These are phyloP conservation scores for Tricholauxania praeusta DNA, from an alignment of 2,888 invertebrate species.

Conservation along the genomic window DNA sequence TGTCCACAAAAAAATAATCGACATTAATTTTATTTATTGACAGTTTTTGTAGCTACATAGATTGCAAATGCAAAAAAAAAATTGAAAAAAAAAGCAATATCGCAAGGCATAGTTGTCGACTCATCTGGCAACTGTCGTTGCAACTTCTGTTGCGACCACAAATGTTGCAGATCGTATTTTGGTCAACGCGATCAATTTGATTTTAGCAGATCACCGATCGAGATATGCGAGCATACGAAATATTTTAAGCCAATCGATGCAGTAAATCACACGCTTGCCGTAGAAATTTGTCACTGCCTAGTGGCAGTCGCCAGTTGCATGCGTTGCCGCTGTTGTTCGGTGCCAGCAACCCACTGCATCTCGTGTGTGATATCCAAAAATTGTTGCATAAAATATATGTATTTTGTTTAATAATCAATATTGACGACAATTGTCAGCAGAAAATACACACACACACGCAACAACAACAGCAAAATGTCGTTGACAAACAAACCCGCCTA, in stretches of 20 bases:
- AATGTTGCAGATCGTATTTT: no score
- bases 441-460: not conserved
- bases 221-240: not conserved
- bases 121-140: no score
- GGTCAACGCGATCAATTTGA: no score
- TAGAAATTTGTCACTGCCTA: not conserved
- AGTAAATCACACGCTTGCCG: slow-evolving; percentile 9
- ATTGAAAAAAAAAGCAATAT: no score
- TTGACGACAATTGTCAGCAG: slow-evolving; percentile 16
- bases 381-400: not conserved
- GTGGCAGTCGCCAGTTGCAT: no score
- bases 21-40: slow-evolving; percentile 50
- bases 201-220: no score
- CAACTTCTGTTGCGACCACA: no score
- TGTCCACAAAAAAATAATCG: slow-evolving; percentile 51
- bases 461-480: not conserved
- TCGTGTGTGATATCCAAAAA: not conserved
- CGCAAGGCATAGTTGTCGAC: no score
- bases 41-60: not conserved
- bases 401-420: slow-evolving; percentile 9
- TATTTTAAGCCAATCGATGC: not conserved
- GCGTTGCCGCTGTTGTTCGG: slow-evolving; percentile 17
- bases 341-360: not conserved
- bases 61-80: not conserved
- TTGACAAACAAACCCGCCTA: not conserved